Base-by-base conservation (phyloP, 2,888 invertebrate species). In the Drosophila vallismaia region DNA sequence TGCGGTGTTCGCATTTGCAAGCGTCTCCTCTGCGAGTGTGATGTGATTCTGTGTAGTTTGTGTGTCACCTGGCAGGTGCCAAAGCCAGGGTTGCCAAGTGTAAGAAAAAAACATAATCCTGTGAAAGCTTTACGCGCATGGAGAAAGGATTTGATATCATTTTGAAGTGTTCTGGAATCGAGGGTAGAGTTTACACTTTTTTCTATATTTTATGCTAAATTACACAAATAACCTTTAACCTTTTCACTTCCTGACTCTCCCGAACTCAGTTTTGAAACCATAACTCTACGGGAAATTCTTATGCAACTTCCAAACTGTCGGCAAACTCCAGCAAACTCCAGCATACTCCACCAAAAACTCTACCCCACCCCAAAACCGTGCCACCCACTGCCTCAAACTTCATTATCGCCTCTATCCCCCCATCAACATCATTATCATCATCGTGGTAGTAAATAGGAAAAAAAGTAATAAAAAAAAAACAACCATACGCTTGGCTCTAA, bases 401-500 rank as follows among this genome's bases (percentile, higher is more conserved):
- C 31, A 36, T 68, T 51, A 53, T 58, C 36, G 38, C 38, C 38
- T n/a, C 36, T 19, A 19, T 28, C 28, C 4, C 28, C 6, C 38
- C 2, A 2, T 46, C 44, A 12, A 38, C 63, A 63, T 63, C 12
- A 44, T 45, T 44, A 63, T 63, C 33, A 63, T 63, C 63, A 62
- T 45, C 33, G 38, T 28, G 1, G 29, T 14, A 24, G n/a, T 26
- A 10, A 31, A 10, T 40, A 38, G 12, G 38, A 38, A 6, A 8
- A 36, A 38, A 26, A 42, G 19, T 19, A 46, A 31, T 40, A 28
- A 24, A 52, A 24, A 49, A 38, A 45, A 57, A 69, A 59, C 58
- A 52, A 48, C 52, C 66, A 66, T 66, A 42, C 76, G 77, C 67
- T 71, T 71, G 77, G 74, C 74, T 70, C 69, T 82, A 85, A 84